These are phyloP conservation scores for Gymnorhina tibicen DNA, from an alignment of 2,113 vertebrate species.

Conservation along the genomic window DNA sequence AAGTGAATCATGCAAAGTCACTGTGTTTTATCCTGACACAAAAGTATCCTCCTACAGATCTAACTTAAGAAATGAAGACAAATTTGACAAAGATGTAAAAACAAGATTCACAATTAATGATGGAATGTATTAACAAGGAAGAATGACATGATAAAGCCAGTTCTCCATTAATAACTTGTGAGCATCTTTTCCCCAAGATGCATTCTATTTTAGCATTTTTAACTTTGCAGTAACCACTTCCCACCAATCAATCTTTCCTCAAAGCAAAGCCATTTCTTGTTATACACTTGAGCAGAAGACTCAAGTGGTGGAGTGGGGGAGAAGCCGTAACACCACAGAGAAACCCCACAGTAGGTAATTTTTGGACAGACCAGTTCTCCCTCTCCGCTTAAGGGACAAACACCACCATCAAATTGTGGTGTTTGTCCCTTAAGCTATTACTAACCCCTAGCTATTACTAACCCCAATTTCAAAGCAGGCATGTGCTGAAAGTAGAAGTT, in stretches of 20 bases:
- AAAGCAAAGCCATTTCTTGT: not conserved
- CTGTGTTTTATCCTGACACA: conserved; percentile 18
- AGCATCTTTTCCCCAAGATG: not conserved
- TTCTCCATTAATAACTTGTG: conserved; percentile 26
- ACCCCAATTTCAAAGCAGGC: not conserved
- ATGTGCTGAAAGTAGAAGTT: not conserved
- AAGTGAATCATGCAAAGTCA: conserved; percentile 22
- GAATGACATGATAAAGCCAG: not conserved
- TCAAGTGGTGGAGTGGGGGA: not conserved
- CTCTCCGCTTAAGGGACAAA: not conserved
- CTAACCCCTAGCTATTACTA: not conserved
- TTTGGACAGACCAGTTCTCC: not conserved
- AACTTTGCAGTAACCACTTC: not conserved
- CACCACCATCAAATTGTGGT: not conserved
- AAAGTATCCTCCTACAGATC: conserved; percentile 24
- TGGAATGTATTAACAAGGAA: conserved; percentile 14
- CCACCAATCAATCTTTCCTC: not conserved
- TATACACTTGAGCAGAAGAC: not conserved
- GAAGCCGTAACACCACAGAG: not conserved
- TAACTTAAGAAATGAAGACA: conserved; percentile 6
- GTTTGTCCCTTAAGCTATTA: too few species aligned
- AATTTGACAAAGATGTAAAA: conserved; percentile 36
- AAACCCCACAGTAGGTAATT: not conserved
- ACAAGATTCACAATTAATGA: not conserved
- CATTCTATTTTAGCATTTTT: not conserved